A percentile compares a stretch with the other conserved stretches of the same genome.
These are phyloP conservation scores for Orchesella flavescens DNA, from an alignment of 2,888 invertebrate species.

Conservation along the genomic window DNA sequence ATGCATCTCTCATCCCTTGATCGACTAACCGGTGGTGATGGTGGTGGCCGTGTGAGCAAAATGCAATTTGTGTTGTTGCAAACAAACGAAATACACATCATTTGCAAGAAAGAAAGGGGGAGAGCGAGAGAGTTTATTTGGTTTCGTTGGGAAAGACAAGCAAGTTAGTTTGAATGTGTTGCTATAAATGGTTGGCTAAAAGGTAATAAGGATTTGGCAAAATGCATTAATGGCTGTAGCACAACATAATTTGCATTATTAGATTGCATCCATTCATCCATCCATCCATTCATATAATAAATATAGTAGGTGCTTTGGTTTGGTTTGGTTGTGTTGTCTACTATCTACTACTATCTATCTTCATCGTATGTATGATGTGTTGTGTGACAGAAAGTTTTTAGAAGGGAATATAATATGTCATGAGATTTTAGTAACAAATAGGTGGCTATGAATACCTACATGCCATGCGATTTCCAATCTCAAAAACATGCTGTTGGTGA, in stretches of 20 bases:
- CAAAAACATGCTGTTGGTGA: constrained; percentile 5
- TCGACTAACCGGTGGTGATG: neutral
- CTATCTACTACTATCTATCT: too few species aligned
- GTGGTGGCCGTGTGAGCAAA: neutral
- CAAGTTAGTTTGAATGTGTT: neutral
- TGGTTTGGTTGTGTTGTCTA: too few species aligned
- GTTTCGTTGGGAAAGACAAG: constrained; percentile 3
- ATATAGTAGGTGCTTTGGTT: too few species aligned
- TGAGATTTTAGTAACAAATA: too few species aligned
- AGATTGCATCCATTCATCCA: constrained; percentile 25
- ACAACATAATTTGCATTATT: constrained; percentile 39
- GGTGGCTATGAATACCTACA: too few species aligned
- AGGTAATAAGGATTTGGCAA: constrained; percentile 31
- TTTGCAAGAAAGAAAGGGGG: neutral
- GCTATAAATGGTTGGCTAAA: constrained; percentile 13
- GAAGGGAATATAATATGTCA: constrained; percentile 3
- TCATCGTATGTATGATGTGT: neutral
- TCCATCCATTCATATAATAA: constrained; percentile 23
- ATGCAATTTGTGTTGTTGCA: neutral
- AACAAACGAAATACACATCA: neutral
- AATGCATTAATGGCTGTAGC: constrained; percentile 1
- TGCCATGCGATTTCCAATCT: constrained; percentile 20
- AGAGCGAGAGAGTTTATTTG: neutral
- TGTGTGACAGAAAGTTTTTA: constrained; percentile 14
- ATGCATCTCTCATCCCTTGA: too few species aligned